These are phyloP conservation scores for rabbit (Oryctolagus cuniculus) DNA, from an alignment of 2,113 vertebrate species.

Conservation along the genomic window DNA sequence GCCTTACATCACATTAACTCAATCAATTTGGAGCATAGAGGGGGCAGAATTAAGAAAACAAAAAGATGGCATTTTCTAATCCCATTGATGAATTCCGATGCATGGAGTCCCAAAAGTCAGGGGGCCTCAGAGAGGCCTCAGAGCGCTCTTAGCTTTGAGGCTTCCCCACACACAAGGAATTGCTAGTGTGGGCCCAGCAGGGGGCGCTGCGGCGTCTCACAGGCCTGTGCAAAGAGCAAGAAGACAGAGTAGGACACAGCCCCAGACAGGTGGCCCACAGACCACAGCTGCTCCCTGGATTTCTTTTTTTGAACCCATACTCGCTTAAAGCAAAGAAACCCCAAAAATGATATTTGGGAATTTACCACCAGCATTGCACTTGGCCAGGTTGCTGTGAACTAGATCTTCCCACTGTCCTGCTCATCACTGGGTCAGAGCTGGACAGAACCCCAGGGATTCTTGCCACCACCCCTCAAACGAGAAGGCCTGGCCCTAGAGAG, in stretches of 20 bases:
- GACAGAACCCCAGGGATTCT: neutral
- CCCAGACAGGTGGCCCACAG: neutral
- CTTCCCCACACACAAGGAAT: neutral
- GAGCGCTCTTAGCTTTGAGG: neutral
- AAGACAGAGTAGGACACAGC: neutral
- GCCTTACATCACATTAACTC: neutral
- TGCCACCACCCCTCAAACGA: neutral
- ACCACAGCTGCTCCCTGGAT: neutral
- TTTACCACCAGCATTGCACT: neutral
- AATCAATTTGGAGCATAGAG: neutral
- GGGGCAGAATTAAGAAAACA: neutral
- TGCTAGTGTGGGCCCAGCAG: neutral
- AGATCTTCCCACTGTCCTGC: neutral
- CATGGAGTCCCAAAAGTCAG: neutral
- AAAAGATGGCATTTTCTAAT: neutral
- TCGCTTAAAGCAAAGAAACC: neutral
- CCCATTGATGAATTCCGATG: neutral
- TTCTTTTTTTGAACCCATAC: neutral
- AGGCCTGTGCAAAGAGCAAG: neutral
- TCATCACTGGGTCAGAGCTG: neutral
- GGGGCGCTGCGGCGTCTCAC: fast-evolving
- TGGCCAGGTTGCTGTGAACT: neutral
- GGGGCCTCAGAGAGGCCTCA: neutral
- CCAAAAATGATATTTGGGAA: neutral
- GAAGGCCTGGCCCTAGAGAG: neutral